Conservation (phyloP, 2,888 invertebrate species). For the Neocrepidodera transversa region DNA sequence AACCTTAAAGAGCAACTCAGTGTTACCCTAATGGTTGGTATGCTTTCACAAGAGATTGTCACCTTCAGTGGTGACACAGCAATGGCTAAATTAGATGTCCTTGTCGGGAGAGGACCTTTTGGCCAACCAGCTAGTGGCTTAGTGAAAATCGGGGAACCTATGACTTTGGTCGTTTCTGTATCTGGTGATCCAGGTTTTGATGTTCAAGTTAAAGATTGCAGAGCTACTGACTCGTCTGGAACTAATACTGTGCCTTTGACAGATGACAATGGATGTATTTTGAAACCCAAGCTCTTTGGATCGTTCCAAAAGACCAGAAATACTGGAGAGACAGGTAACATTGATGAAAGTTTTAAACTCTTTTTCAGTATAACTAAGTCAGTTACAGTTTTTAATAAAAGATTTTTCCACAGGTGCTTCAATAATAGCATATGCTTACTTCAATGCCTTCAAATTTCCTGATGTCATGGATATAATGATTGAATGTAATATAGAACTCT, state of each 20-base stretch:
- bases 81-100: constrained; percentile 78
- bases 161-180: constrained; percentile 82
- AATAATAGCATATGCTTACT: constrained; percentile 78
- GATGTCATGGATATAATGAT: constrained; percentile 84
- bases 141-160: constrained; percentile 81
- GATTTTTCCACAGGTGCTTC: constrained; percentile 63
- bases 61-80: constrained; percentile 88
- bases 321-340: constrained; percentile 69
- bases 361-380: too few relatives aligned
- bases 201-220: constrained; percentile 77
- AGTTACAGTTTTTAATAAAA: neutral
- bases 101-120: constrained; percentile 78
- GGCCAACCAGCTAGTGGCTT: constrained; percentile 78
- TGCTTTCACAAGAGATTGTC: constrained; percentile 80
- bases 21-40: constrained; percentile 78
- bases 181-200: constrained; percentile 82
- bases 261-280: constrained; percentile 77
- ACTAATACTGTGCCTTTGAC: constrained; percentile 73
- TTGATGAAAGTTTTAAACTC: too few relatives aligned
- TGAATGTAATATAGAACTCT: constrained; percentile 83
- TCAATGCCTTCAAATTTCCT: constrained; percentile 84
- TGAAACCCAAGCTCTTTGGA: constrained; percentile 81
- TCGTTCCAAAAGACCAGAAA: constrained; percentile 82
- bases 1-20: constrained; percentile 77
- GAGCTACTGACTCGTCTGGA: constrained; percentile 74